Conservation (phyloP, 2,113 vertebrate species). For the Pristiophorus japonicus region DNA sequence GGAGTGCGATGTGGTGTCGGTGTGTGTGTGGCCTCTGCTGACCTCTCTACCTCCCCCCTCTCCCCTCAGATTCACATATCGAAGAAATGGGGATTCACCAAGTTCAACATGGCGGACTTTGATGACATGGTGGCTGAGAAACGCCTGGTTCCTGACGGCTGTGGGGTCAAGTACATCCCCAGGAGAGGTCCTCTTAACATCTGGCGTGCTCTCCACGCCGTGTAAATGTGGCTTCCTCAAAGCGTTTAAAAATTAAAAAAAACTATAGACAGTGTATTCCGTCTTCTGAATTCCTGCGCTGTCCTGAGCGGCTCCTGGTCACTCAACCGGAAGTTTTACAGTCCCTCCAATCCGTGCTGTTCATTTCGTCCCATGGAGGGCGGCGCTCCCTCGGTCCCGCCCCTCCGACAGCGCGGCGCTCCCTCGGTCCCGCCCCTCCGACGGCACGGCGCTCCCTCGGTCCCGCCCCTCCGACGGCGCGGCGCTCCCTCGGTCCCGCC, state of each 20-base stretch:
- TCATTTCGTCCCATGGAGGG: too few species aligned
- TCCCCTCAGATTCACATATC: slow-evolving; percentile 79
- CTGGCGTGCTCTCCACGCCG: slow-evolving; percentile 70
- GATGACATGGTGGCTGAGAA: slow-evolving; percentile 81
- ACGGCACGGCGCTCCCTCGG: too few species aligned
- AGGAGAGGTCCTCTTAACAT: slow-evolving; percentile 69
- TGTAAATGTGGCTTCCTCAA: slow-evolving; percentile 40
- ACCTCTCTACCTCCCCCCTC: neutral
- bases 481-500: too few species aligned
- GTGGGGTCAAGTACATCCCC: slow-evolving; percentile 84
- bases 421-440: too few species aligned
- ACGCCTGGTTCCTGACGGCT: slow-evolving; percentile 77
- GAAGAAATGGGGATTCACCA: slow-evolving; percentile 89
- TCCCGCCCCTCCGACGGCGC: too few species aligned
- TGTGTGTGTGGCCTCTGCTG: neutral
- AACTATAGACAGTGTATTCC: too few species aligned
- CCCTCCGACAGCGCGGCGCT: too few species aligned
- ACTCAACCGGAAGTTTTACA: neutral
- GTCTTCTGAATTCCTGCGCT: too few species aligned
- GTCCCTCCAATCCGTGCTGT: neutral
- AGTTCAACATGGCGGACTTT: slow-evolving; percentile 77
- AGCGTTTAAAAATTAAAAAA: too few species aligned
- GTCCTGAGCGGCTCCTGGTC: neutral
- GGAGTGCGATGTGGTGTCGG: too few species aligned
- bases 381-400: too few species aligned